Conservation (phyloP, 2,888 invertebrate species). For the Sarcophaga subvicina region DNA sequence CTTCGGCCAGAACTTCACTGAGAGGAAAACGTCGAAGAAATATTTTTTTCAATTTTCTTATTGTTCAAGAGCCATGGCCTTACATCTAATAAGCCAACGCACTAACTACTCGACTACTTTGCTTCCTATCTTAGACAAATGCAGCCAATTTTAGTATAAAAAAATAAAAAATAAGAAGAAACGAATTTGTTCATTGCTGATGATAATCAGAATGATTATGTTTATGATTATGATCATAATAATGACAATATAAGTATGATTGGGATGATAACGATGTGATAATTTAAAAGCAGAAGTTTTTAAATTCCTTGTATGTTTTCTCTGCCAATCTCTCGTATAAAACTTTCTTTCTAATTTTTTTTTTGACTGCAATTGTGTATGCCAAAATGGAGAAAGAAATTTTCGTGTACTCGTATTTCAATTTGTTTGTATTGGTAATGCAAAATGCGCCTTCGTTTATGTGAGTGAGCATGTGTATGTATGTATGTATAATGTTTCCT, state of each 20-base stretch:
- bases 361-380: neutral
- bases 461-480: neutral
- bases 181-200: neutral
- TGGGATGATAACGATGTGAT: neutral
- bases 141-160: no score
- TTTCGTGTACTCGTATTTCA: no score
- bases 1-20: no score
- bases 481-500: neutral
- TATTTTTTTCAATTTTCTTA: no score
- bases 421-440: neutral
- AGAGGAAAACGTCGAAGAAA: no score
- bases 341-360: neutral
- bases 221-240: neutral
- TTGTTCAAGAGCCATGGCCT: no score
- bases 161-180: neutral
- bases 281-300: neutral
- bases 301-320: neutral
- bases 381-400: neutral
- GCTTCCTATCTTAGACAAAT: no score
- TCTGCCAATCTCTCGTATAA: neutral
- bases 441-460: neutral
- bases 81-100: no score
- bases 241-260: neutral
- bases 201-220: neutral
- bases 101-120: no score